These are phyloP conservation scores for Camponotus fellah DNA, from an alignment of 2,888 invertebrate species.

Conservation along the genomic window DNA sequence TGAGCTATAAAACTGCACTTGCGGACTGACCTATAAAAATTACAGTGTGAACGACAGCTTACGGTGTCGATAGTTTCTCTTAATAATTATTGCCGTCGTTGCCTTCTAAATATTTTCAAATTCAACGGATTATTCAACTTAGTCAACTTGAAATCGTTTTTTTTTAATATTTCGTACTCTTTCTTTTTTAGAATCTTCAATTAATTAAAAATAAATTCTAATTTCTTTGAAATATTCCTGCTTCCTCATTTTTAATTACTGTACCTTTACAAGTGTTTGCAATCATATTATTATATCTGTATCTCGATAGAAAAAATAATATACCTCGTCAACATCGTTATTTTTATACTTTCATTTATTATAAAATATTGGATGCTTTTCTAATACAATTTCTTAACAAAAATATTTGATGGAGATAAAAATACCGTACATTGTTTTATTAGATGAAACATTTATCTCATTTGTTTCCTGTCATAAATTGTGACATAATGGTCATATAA, in stretches of 20 bases:
- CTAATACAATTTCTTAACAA: neutral
- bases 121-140: neutral
- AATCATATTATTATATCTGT: neutral
- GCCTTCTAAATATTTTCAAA: neutral
- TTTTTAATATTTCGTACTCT: neutral
- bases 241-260: neutral
- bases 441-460: neutral
- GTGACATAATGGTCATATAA: neutral
- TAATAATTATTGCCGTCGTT: neutral
- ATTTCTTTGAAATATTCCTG: neutral
- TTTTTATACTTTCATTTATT: constrained; percentile 18
- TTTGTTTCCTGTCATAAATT: constrained; percentile 19
- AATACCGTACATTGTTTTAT: constrained; percentile 14
- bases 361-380: constrained; percentile 24
- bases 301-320: neutral
- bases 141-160: neutral
- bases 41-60: neutral
- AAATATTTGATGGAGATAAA: constrained; percentile 22
- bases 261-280: neutral
- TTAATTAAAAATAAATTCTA: neutral
- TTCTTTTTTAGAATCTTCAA: neutral
- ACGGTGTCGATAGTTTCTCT: neutral
- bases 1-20: constrained; percentile 17
- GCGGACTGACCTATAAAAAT: constrained; percentile 3
- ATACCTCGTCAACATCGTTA: neutral